Conservation (phyloP, 2,888 invertebrate genomes). For the Schrankia costaestrigalis region DNA sequence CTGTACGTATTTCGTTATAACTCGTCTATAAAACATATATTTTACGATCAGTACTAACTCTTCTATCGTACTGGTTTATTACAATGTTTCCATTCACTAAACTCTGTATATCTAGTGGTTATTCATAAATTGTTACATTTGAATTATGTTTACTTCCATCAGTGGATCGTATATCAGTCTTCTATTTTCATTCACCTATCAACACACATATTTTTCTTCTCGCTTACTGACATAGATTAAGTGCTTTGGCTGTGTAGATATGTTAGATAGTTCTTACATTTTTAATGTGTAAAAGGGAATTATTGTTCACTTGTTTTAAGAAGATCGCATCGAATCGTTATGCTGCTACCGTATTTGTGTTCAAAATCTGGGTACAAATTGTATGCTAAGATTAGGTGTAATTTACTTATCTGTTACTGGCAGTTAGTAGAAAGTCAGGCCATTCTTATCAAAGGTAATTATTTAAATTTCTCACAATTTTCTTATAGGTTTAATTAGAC, state of each 20-base stretch:
- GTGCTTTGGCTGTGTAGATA: constrained; percentile 10
- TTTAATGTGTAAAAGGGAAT: too few species aligned
- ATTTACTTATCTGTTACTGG: too few species aligned
- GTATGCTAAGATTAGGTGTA: too few species aligned
- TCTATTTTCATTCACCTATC: constrained; percentile 58
- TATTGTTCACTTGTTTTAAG: too few species aligned
- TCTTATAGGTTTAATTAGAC: too few species aligned
- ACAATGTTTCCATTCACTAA: constrained; percentile 67
- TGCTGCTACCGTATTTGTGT: too few species aligned
- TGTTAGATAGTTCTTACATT: too few species aligned
- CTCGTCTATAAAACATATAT: constrained; percentile 47
- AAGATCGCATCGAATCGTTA: too few species aligned
- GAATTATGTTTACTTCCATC: constrained; percentile 57
- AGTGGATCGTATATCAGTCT: constrained; percentile 47
- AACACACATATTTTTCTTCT: constrained; percentile 51
- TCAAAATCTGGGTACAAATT: too few species aligned
- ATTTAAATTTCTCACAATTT: too few species aligned
- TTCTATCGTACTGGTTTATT: constrained; percentile 41
- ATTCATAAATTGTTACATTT: constrained; percentile 60
- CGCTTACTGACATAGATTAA: constrained; percentile 33
- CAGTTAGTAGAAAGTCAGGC: too few species aligned
- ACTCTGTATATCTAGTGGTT: constrained; percentile 45
- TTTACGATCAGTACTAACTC: constrained; percentile 44
- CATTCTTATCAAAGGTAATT: too few species aligned
- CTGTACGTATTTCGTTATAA: constrained; percentile 34